phyloP scores from a whole-genome alignment of 2,113 vertebrate genomes.

The Hemiprocne comata region DNA sequence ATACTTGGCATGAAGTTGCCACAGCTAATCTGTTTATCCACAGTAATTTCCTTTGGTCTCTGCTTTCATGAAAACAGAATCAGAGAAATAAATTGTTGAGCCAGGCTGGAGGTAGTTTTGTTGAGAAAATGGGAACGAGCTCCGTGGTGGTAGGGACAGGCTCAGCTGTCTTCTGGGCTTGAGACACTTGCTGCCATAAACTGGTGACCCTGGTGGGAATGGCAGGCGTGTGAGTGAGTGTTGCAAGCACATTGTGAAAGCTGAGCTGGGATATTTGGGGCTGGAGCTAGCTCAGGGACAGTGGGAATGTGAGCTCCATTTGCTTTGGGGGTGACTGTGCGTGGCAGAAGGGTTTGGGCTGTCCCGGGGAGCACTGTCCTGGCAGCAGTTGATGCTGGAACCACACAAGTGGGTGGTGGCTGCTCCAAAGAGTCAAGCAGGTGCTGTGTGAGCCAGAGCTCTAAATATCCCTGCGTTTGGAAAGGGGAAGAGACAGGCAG shows the following conservation, averaged over 20 bases:
- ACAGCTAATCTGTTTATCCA: slow-evolving; percentile 40
- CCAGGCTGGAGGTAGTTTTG: neutral
- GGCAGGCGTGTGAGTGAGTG: neutral
- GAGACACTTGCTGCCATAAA: neutral
- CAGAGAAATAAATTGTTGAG: slow-evolving; percentile 27
- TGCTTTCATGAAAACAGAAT: slow-evolving; percentile 59
- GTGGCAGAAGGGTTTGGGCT: neutral
- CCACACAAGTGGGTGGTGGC: rapidly evolving
- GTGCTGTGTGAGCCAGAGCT: rapidly evolving
- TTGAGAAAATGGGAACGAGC: neutral
- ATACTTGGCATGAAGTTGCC: neutral
- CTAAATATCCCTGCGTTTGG: rapidly evolving
- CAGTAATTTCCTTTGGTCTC: slow-evolving; percentile 19
- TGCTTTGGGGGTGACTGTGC: neutral
- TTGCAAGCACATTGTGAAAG: neutral
- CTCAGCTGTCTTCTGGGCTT: neutral
- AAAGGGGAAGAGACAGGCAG: neutral
- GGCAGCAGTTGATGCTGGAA: neutral
- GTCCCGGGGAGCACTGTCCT: neutral
- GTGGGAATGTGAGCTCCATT: rapidly evolving
- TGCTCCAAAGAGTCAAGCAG: neutral
- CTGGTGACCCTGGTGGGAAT: neutral
- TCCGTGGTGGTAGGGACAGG: neutral
- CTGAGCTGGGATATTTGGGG: neutral
- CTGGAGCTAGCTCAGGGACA: neutral